Evolutionary conservation across 2,888 invertebrate species (phyloP), one percentile per base, ranked within the genome.

Genomic region (Leucophora obtusa): DNA sequence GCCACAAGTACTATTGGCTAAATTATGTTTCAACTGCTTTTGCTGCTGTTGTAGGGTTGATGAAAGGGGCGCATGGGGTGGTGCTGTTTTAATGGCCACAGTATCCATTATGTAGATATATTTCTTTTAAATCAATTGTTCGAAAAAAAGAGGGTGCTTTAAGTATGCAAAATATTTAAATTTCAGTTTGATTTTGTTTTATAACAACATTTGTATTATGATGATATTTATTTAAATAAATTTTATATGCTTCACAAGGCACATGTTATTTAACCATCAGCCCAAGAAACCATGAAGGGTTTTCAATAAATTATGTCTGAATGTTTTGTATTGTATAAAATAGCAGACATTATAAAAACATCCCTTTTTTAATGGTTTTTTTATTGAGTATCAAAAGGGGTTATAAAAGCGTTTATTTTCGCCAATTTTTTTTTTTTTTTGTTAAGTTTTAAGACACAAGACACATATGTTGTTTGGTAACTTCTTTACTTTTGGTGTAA

Each of bases 31-130:
- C 21, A 80, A 70, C 9, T 83, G 85, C 8, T 84, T 84, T 17
- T 84, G 84, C 21, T 84, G 84, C 35, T 86, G 85, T 21, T 83
- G 82, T 15, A 82, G 69, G 14, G 83, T 78, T 3, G 85, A 74
- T 53, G 89, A 84, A 28, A 89, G 83, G 69, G 89, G 89, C 82
- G 88, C 88, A 85, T 88, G 88, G 72, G 88, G 89, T 82, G 88
- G 86, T 78, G 88, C 85, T 15, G 88, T 88, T 82, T 88, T 88
- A 60, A 88, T 88, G 80, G 88, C 88, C 74, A 89, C 86, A 18
- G 88, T 88, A 85, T 89, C 88, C 88, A 88, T 88, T 65, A 82
- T 82, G 58, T 35, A 28, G 11, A 11, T 28, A 47, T 59, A 14
- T 8, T 54, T 5, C 5, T 24, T 24, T 24, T 24, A 24, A 56